Percentiles rank a stretch among this genome's conserved stretches.
Evolutionary conservation across 2,888 invertebrate genomes (phyloP).

Genomic region (Julus scandinavius): DNA sequence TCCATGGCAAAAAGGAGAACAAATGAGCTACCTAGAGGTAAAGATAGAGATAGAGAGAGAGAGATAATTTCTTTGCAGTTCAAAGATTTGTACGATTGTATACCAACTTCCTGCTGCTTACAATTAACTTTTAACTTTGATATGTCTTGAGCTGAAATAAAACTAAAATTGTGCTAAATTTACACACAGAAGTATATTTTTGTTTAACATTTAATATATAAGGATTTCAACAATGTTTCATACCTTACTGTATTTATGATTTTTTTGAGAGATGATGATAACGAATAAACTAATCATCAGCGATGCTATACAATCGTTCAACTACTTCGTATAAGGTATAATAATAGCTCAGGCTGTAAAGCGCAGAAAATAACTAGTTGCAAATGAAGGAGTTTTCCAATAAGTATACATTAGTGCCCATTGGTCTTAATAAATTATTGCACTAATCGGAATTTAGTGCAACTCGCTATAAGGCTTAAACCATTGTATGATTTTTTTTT

Average conservation of each 20-base stretch:
- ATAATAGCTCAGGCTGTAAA: neutral
- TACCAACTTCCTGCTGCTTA: neutral
- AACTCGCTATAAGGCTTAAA: neutral
- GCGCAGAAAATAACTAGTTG: neutral
- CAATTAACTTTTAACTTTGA: neutral
- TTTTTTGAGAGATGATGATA: neutral
- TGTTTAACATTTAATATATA: neutral
- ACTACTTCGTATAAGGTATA: neutral
- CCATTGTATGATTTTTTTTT: neutral
- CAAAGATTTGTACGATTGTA: conserved; percentile 38
- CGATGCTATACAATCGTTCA: conserved; percentile 34
- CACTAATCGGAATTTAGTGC: neutral
- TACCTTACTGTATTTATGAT: conserved; percentile 8
- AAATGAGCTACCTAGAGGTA: neutral
- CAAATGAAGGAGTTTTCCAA: too few species aligned
- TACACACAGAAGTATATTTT: neutral
- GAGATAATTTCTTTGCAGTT: neutral
- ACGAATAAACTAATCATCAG: neutral
- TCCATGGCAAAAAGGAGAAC: neutral
- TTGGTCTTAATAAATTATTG: neutral
- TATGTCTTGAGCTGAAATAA: neutral
- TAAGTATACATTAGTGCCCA: neutral
- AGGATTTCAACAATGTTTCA: neutral
- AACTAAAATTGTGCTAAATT: neutral
- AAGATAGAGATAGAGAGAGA: neutral